A percentile compares a stretch with the other conserved stretches of the same genome.
These are phyloP conservation scores for Agonopterix arenella DNA, from an alignment of 2,888 invertebrate genomes.

Conservation along the genomic window DNA sequence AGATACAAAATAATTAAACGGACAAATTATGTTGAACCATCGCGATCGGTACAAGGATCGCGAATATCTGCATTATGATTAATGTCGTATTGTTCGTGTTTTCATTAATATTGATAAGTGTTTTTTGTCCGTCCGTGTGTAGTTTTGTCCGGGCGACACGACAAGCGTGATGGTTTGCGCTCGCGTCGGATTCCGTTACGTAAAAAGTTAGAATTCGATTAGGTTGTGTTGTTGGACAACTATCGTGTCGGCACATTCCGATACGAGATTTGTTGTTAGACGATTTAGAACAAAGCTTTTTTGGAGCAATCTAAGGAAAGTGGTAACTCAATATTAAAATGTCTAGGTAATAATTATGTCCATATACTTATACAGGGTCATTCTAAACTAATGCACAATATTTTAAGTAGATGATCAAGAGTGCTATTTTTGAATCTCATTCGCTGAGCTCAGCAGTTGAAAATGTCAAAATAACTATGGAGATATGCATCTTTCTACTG, in stretches of 20 bases:
- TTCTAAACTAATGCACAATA: too few relatives aligned
- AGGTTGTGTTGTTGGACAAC: not conserved
- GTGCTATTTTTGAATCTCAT: too few relatives aligned
- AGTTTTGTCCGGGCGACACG: conserved; percentile 16
- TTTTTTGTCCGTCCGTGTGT: conserved; percentile 12
- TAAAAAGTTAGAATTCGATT: conserved; percentile 4
- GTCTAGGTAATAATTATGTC: too few relatives aligned
- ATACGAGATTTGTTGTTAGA: too few relatives aligned
- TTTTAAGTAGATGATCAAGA: too few relatives aligned
- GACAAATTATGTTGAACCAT: conserved; percentile 11
- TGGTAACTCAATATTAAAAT: too few relatives aligned
- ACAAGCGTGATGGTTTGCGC: conserved; percentile 28
- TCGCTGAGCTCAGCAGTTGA: too few relatives aligned
- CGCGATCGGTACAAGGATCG: conserved; percentile 13
- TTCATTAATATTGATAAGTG: conserved; percentile 15
- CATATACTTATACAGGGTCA: too few relatives aligned
- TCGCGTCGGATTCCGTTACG: conserved; percentile 2
- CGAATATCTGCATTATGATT: conserved; percentile 18
- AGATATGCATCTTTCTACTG: too few relatives aligned
- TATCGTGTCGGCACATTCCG: not conserved
- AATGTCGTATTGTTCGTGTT: conserved; percentile 23
- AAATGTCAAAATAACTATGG: too few relatives aligned
- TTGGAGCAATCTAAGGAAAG: too few relatives aligned
- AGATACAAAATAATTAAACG: conserved; percentile 12
- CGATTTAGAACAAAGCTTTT: too few relatives aligned